Base-by-base conservation (phyloP, 2,797 vertebrate species). In the Bufotes viridis region DNA sequence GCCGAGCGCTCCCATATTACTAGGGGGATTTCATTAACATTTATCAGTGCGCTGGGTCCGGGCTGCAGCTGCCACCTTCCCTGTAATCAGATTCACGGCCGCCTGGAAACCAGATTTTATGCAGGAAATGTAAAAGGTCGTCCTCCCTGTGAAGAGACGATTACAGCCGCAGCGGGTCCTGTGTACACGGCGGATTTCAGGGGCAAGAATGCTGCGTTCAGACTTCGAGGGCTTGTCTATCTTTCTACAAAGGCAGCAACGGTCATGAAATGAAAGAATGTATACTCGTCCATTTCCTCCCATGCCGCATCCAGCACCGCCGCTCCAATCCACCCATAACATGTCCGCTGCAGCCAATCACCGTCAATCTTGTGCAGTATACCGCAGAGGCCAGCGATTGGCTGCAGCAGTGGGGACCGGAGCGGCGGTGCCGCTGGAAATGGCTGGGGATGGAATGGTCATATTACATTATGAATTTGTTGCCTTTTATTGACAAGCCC, bases 11-110 rank as follows among this genome's bases (percentile, higher is more conserved):
- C 2, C 42, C 58, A 87, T 81, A 87, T 87, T 81, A 81, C 81
- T 69, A 81, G 4, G 11, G 26, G 49, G 20, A 75, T 13, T 61
- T 75, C 42, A 88, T 88, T 85, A 85, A 85, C 20, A 88, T 70
- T 69, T 58, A 51, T 70, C 63, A 18, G 61, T 34, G n/a, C 17
- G 75, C 55, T 55, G 55, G 67, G 20, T 9, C 34, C 17, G 10
- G 8, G 24, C 72, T 49, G 72, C 81, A 82, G 49, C 81, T 78
- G 61, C 24, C 53, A 42, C 58, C 9, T 78, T 26, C 53, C 24
- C 69, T 63, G 78, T 88, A 74, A 79, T 84, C 60, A 74, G n/a
- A 72, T 18, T 55, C 29, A 75, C 63, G 49, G 55, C 65, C 55
- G 65, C 58, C 29, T 74, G 81, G 82, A 85, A 81, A 85, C 78